A percentile compares a stretch with the other conserved stretches of the same genome.
Evolutionary conservation across 2,888 invertebrate species (phyloP).

Genomic region (Candidula unifasciata): DNA sequence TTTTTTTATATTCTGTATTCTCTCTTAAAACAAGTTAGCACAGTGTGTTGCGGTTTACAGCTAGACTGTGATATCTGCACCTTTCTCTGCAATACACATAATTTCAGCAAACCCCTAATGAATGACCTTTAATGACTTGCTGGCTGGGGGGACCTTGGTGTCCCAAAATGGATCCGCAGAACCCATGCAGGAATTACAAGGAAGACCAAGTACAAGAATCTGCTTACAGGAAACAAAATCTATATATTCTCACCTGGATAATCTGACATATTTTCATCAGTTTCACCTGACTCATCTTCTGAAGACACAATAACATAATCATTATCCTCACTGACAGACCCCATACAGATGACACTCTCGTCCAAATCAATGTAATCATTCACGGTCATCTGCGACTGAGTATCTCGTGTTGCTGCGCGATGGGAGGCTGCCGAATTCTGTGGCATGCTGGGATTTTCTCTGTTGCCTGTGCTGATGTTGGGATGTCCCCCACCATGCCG

Average conservation of each 20-base stretch:
- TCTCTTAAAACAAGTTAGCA: too few species aligned
- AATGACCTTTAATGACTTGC: too few species aligned
- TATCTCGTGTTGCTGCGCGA: background rate
- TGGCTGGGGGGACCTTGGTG: too few species aligned
- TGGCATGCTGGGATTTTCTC: background rate
- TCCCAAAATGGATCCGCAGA: too few species aligned
- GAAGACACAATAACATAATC: conserved; percentile 28
- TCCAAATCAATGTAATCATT: conserved; percentile 25
- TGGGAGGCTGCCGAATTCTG: background rate
- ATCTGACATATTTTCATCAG: background rate
- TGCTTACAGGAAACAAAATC: too few species aligned
- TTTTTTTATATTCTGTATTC: too few species aligned
- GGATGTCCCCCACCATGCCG: conserved; percentile 15
- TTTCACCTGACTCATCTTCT: conserved; percentile 22
- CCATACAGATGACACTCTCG: conserved; percentile 27
- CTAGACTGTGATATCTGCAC: too few species aligned
- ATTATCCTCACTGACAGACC: conserved; percentile 17
- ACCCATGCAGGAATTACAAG: too few species aligned
- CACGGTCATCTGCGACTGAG: background rate
- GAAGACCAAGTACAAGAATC: too few species aligned
- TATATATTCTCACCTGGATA: background rate
- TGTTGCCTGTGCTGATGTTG: background rate
- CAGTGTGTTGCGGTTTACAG: too few species aligned
- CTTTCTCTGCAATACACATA: too few species aligned
- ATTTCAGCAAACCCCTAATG: too few species aligned